Evolutionary conservation across 2,888 invertebrate species (phyloP).

Genomic region (Glomeris marginata): DNA sequence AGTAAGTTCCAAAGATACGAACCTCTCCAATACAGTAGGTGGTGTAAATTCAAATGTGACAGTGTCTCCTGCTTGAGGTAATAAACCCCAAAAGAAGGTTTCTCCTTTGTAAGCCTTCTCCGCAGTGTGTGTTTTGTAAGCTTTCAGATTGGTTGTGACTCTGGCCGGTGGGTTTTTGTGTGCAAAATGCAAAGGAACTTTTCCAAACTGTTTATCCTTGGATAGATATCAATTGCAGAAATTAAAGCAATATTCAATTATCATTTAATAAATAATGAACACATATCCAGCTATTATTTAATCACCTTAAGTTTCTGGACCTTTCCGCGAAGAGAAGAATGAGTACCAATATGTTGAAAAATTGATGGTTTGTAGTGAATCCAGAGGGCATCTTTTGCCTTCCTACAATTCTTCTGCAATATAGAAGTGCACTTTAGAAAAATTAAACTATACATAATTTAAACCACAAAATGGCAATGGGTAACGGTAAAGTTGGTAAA

Average conservation of each 20-base stretch:
- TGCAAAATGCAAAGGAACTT: conserved; percentile 58
- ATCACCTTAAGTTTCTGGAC: conserved; percentile 87
- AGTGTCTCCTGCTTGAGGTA: conserved; percentile 66
- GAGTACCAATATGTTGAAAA: conserved; percentile 89
- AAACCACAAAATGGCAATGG: no score
- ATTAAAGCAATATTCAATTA: background rate
- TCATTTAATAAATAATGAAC: background rate
- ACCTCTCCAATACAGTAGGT: conserved; percentile 55
- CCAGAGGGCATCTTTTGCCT: conserved; percentile 60
- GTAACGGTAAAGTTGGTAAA: no score
- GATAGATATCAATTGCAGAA: conserved; percentile 9
- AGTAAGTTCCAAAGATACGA: conserved; percentile 24
- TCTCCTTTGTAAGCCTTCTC: conserved; percentile 70
- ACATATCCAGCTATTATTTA: conserved; percentile 9
- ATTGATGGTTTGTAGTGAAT: conserved; percentile 76
- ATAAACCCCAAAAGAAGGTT: conserved; percentile 79
- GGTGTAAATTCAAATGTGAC: conserved; percentile 62
- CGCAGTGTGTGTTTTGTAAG: conserved; percentile 62
- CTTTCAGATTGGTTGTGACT: conserved; percentile 55
- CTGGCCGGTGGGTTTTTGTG: conserved; percentile 59
- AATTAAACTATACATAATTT: no score
- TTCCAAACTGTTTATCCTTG: conserved; percentile 77
- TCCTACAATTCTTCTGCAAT: conserved; percentile 67
- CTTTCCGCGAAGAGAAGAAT: conserved; percentile 90
- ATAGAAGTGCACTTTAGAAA: background rate